These are phyloP conservation scores for Perccottus glenii DNA, from an alignment of 2,113 vertebrate genomes.

Conservation along the genomic window DNA sequence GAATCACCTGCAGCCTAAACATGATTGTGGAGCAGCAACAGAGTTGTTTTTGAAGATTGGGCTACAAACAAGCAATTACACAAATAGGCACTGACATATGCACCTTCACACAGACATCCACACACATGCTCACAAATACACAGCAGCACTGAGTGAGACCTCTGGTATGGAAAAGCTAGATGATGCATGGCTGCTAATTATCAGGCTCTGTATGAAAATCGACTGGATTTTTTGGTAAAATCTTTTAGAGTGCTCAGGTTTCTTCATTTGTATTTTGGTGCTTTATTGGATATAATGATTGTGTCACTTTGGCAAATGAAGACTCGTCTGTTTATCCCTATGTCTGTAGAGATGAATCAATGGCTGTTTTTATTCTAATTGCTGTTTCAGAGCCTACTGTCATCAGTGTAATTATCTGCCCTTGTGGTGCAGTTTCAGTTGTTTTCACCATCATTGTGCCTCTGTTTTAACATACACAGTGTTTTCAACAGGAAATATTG, in stretches of 20 bases:
- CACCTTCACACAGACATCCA: conserved; percentile 18
- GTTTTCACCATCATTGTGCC: conserved; percentile 56
- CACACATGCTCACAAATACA: neutral
- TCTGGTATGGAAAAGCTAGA: conserved; percentile 45
- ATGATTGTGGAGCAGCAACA: conserved; percentile 54
- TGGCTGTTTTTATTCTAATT: conserved; percentile 70
- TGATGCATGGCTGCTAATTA: conserved; percentile 70
- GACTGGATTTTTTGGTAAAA: conserved; percentile 40
- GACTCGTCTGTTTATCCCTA: conserved; percentile 50
- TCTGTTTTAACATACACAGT: conserved; percentile 41
- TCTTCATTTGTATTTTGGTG: conserved; percentile 63
- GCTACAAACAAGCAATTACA: conserved; percentile 74
- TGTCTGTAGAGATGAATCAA: conserved; percentile 66
- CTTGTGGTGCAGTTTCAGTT: conserved; percentile 42
- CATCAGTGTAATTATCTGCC: conserved; percentile 67
- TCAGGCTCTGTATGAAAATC: conserved; percentile 59
- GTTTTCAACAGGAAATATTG: no score
- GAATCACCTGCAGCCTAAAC: conserved; percentile 79
- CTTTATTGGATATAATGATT: conserved; percentile 70
- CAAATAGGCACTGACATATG: conserved; percentile 36
- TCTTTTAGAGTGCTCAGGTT: conserved; percentile 47
- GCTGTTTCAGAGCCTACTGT: conserved; percentile 48
- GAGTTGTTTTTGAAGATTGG: conserved; percentile 65
- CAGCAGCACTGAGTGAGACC: conserved; percentile 1
- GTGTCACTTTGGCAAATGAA: conserved; percentile 69